Evolutionary conservation across 2,888 invertebrate genomes (phyloP).

Genomic region (Linyphia triangularis): DNA sequence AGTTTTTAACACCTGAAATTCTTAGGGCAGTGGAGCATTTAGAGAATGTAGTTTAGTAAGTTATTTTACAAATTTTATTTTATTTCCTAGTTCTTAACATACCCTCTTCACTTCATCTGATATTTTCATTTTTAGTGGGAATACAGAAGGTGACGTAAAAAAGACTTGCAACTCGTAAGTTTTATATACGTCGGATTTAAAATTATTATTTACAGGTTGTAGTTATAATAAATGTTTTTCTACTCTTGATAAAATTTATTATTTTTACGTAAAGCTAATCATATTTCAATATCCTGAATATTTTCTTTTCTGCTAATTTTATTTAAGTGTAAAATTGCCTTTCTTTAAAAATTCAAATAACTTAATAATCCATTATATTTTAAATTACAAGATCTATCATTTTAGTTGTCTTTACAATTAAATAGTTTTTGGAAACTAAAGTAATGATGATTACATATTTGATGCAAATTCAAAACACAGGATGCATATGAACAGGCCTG

Average conservation of each 20-base stretch:
- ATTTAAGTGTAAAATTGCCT: not conserved
- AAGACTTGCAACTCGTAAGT: constrained; percentile 39
- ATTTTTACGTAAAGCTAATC: not conserved
- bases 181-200: not conserved
- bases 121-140: constrained; percentile 30
- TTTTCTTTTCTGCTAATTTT: not conserved
- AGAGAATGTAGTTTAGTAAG: constrained; percentile 61
- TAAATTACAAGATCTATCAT: no score
- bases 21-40: constrained; percentile 16
- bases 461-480: no score
- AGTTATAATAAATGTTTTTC: not conserved
- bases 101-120: not conserved
- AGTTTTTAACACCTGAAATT: constrained; percentile 47
- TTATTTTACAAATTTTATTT: not conserved
- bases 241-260: not conserved
- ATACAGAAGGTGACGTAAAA: constrained; percentile 13
- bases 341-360: not conserved
- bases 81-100: not conserved
- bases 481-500: no score
- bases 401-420: no score
- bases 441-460: no score
- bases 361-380: no score
- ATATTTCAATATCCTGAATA: not conserved
- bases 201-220: not conserved
- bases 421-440: no score